A percentile compares a stretch with the other conserved stretches of the same genome.
These are phyloP conservation scores for Encarsia formosa DNA, from an alignment of 2,888 invertebrate species.

Conservation along the genomic window DNA sequence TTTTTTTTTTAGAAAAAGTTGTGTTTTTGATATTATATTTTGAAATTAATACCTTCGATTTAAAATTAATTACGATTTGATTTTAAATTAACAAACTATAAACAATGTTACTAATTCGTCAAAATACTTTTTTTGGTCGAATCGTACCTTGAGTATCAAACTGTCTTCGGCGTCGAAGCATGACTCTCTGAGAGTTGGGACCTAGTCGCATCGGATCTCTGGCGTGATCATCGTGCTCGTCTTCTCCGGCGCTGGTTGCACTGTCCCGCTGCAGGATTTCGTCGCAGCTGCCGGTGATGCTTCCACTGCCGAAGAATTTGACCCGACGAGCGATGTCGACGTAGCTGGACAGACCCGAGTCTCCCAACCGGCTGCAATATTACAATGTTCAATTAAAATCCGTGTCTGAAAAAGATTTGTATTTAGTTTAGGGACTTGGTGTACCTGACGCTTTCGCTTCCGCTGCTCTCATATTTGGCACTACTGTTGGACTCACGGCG, in stretches of 20 bases:
- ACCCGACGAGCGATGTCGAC: conserved; percentile 44
- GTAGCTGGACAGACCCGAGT: conserved; percentile 43
- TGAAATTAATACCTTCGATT: no score
- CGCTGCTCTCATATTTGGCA: conserved; percentile 48
- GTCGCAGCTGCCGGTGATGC: conserved; percentile 38
- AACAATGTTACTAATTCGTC: no score
- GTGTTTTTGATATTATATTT: no score
- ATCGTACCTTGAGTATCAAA: conserved; percentile 50
- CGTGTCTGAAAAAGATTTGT: background rate
- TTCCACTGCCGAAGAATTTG: conserved; percentile 42
- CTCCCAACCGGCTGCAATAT: conserved; percentile 27
- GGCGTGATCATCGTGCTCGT: conserved; percentile 41
- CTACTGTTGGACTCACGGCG: conserved; percentile 48
- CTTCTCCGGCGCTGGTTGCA: conserved; percentile 49
- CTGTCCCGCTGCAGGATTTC: conserved; percentile 48
- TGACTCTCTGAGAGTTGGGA: conserved; percentile 42
- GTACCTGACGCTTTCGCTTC: conserved; percentile 48
- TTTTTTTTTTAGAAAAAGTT: no score
- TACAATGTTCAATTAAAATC: background rate
- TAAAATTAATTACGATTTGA: no score
- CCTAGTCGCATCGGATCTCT: conserved; percentile 35
- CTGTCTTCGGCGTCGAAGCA: conserved; percentile 46
- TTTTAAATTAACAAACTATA: no score
- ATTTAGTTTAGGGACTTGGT: background rate
- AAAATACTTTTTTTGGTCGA: no score